Percentiles rank a stretch among this genome's conserved stretches.
Evolutionary conservation across 2,888 invertebrate genomes (phyloP).

Genomic region (Creontiades dilutus): DNA sequence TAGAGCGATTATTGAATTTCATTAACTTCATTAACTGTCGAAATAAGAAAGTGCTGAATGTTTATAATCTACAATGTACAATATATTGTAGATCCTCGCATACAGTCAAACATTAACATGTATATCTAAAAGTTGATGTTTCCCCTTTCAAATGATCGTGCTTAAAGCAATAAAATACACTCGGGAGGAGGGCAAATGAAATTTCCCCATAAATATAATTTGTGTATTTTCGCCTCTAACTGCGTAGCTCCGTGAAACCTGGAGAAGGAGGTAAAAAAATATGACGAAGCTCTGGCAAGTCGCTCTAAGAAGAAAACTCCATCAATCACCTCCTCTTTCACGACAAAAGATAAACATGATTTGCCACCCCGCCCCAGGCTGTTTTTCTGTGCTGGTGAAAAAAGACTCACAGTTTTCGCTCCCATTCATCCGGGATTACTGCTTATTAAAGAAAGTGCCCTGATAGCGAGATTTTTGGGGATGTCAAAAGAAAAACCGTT

Average conservation of each 20-base stretch:
- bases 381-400: neutral
- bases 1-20: no score
- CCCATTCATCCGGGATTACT: neutral
- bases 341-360: constrained; percentile 24
- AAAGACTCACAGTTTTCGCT: neutral
- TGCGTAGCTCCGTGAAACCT: neutral
- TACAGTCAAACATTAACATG: no score
- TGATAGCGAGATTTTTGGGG: neutral
- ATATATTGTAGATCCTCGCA: no score
- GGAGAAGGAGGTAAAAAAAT: neutral
- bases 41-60: no score
- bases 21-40: no score
- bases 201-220: no score
- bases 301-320: neutral
- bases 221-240: no score
- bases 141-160: no score
- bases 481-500: neutral
- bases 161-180: no score
- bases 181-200: no score
- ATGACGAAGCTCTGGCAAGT: neutral
- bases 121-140: no score
- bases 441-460: neutral
- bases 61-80: no score
- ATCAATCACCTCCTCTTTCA: neutral
- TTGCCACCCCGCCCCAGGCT: neutral